Evolutionary conservation across 2,113 vertebrate species (phyloP), one percentile per base, ranked within the genome.

Genomic region (Anser cygnoides): DNA sequence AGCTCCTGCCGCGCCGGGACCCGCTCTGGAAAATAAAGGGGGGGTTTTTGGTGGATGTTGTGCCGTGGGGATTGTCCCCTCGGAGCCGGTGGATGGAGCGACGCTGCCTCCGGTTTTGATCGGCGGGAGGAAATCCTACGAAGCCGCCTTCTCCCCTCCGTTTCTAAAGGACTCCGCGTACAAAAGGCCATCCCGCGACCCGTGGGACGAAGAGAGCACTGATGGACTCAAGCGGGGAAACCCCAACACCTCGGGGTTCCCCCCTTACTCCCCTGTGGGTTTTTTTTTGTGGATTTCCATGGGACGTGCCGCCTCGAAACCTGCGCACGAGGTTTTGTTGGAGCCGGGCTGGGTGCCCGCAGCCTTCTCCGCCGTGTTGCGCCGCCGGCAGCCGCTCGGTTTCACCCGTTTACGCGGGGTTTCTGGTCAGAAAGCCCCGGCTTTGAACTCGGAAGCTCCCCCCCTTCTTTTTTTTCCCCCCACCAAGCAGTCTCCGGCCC

Each of bases 181-280:
- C 66, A 8, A 23, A 13, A 18, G 25, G n/a, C 13, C 50, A 23
- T 2, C 2, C 12, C 2, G 0, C 3, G 13, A 26, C 46, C 46
- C 5, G 46, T 20, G 43, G 43, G 15, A 15, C 15, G 43, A 43
- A 46, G 20, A 46, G 19, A 41, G 43, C 87, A 41, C 78, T 10
- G 70, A 7, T 8, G 57, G 29, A 28, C 50, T 79, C 4, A 1
- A 71, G 37, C 41, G 0, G 1, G 12, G 66, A 11, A 65, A 7
- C 54, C 10, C 35, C 25, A 2, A 0, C 6, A 16, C 23, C 50
- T 76, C 55, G 3, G 0, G n/a, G 5, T 49, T 22, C 4, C 23
- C n/a, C 43, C 43, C 10, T 44, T 21, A 1, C 11, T 82, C 11
- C 49, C 49, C 29, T n/a, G 0, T 11, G 17, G 5, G 19, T 28